These are phyloP conservation scores for Clarias platycephalus DNA, from an alignment of 2,797 vertebrate genomes.

Conservation along the genomic window DNA sequence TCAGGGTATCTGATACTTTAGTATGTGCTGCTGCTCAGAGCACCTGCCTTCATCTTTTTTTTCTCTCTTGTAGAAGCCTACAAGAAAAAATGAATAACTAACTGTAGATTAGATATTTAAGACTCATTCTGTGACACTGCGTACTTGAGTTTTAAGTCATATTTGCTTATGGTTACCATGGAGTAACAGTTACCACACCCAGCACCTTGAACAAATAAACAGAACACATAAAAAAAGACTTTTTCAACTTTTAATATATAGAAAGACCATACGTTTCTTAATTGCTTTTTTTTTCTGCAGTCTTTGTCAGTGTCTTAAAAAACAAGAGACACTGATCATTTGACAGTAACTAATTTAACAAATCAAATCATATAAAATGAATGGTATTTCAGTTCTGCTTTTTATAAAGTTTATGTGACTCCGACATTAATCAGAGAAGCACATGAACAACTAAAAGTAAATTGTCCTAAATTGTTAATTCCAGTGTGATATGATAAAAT, in stretches of 20 bases:
- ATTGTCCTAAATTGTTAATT: not conserved
- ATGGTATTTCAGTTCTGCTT: not conserved
- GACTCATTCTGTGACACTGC: not conserved
- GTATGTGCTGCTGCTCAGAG: conserved; percentile 15
- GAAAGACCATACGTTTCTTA: not conserved
- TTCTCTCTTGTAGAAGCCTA: not conserved
- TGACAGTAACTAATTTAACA: not conserved
- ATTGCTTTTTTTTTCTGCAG: not conserved
- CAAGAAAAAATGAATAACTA: not conserved
- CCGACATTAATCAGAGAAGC: not conserved
- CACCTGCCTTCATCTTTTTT: not conserved
- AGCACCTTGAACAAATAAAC: not conserved
- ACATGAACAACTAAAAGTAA: not conserved
- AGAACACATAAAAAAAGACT: not conserved
- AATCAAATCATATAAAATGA: not conserved
- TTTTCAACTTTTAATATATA: not conserved
- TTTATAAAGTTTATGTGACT: not conserved
- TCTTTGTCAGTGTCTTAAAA: not conserved
- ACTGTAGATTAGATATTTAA: conserved; percentile 16
- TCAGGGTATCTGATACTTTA: conserved; percentile 31
- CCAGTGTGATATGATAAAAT: not conserved
- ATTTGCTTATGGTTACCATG: conserved; percentile 8
- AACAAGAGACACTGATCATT: not conserved
- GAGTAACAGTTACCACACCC: conserved; percentile 5
- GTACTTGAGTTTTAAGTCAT: not conserved